A percentile compares a stretch with the other conserved stretches of the same genome.
phyloP scores from a whole-genome alignment of 2,888 invertebrate species.

The Magallana nippona region DNA sequence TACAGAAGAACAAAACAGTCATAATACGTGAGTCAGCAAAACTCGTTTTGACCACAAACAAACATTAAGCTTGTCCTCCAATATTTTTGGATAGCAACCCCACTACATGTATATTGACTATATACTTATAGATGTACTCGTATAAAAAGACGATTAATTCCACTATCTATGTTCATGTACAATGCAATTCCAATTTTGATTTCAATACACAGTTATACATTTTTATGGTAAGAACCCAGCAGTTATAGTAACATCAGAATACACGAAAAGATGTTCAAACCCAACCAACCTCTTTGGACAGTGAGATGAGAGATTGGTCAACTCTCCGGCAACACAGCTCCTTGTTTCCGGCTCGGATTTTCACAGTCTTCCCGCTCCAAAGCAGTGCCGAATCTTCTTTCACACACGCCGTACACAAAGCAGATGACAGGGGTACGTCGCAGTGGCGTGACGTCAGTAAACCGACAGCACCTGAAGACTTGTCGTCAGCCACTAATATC shows the following conservation, averaged over 20 bases:
- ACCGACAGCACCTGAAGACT: neutral
- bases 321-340: neutral
- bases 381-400: neutral
- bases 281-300: conserved; percentile 1
- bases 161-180: too few species aligned
- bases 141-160: too few species aligned
- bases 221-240: too few species aligned
- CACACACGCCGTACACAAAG: neutral
- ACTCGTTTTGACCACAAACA: neutral
- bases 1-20: neutral
- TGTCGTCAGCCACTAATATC: neutral
- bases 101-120: too few species aligned
- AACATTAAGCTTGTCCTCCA: neutral
- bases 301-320: neutral
- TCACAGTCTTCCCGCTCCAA: neutral
- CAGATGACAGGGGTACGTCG: neutral
- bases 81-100: neutral
- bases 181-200: too few species aligned
- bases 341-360: neutral
- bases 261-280: too few species aligned
- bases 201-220: too few species aligned
- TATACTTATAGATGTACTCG: too few species aligned
- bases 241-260: too few species aligned
- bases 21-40: neutral
- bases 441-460: neutral